Base-by-base conservation (phyloP, 2,888 invertebrate species). In the Syrphus vitripennis region DNA sequence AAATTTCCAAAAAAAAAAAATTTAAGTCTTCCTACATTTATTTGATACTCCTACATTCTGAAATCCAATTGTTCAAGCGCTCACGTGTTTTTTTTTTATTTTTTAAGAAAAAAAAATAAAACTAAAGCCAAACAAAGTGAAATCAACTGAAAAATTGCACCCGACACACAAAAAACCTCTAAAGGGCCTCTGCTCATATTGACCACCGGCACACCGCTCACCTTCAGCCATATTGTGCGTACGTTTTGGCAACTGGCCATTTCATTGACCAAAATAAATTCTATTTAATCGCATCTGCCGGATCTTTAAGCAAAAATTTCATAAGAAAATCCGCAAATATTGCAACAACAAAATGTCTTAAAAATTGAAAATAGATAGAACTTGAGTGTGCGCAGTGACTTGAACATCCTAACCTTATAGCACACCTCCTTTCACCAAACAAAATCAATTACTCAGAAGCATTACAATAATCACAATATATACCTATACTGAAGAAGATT, bases 371-470 rank as follows among this genome's bases (percentile, higher is more conserved):
- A 65, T 12, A 65, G 16, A 77, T 34, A 45, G 4, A 37, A 57
- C 48, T 57, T 71, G 24, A 61, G 31, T 29, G 40, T 45, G 34
- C 12, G 24, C 16, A 82, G 67, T 78, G 55, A 29, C 48, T 67
- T 72, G 37, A 48, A 53, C 63, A 77, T 59, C 48, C 42, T 24
- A 42, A 45, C 48, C 67, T 65, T 50, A n/a, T n/a, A 77, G 69
- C 63, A 76, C 76, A 81, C 81, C 75, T 76, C 70, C 83, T 59
- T 75, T 76, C 42, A 86, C 72, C 82, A 81, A 74, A 82, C 69
- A 86, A 86, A 86, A 86, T 86, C 86, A 86, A 86, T 86, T 86
- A 86, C 77, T 55, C 77, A 72, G 84, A 86, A 81, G 81, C 81
- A 81, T 80, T 67, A 65, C 71, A 61, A 70, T 37, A n/a, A n/a